Conservation (phyloP, 2,113 vertebrate species). For the Cardinalis cardinalis region DNA sequence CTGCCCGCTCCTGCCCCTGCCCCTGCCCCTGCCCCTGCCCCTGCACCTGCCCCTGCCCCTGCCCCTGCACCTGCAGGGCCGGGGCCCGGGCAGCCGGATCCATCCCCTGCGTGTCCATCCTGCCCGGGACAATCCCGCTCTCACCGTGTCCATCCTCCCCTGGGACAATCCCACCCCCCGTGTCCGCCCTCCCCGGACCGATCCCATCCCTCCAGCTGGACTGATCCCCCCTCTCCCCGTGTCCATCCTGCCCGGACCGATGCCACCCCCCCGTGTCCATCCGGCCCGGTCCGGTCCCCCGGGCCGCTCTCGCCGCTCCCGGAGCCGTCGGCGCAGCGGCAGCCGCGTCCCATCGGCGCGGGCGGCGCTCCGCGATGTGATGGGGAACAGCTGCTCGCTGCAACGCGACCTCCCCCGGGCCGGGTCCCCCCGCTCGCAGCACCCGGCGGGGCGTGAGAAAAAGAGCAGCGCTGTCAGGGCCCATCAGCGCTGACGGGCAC, state of each 20-base stretch:
- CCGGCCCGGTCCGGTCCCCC: fast-evolving
- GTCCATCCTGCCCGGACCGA: fast-evolving
- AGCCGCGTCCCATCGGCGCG: neutral
- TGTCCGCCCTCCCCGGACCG: fast-evolving
- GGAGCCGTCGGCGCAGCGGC: fast-evolving
- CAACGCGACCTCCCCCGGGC: neutral
- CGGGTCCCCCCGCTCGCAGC: neutral
- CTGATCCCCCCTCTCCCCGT: too few species aligned
- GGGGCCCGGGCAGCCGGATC: fast-evolving
- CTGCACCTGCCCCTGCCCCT: too few species aligned
- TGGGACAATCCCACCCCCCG: too few species aligned
- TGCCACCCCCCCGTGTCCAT: fast-evolving
- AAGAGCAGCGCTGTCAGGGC: constrained; percentile 80
- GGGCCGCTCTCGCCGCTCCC: neutral
- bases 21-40: too few species aligned
- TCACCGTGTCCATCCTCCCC: fast-evolving
- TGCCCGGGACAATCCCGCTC: fast-evolving
- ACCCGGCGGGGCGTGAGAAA: constrained; percentile 68
- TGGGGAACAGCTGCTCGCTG: constrained; percentile 45
- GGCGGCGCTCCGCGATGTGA: neutral
- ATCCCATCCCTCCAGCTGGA: too few species aligned
- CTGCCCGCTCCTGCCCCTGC: too few species aligned
- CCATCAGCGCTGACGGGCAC: constrained; percentile 66
- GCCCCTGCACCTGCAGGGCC: too few species aligned
- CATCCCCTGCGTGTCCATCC: neutral